Conservation (phyloP, 2,797 vertebrate genomes). For the Cryptoprocta ferox region DNA sequence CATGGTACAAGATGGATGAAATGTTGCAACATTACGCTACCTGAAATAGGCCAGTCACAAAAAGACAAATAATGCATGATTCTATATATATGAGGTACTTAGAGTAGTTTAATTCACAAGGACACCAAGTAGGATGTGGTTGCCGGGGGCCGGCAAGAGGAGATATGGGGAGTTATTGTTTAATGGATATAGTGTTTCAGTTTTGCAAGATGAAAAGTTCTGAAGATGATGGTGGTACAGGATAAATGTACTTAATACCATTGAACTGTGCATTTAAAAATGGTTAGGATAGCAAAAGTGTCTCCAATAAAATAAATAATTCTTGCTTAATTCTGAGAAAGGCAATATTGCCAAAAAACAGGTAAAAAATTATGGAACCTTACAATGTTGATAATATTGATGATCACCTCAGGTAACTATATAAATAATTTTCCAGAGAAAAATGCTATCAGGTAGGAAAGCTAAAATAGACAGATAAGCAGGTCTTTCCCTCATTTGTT, state of each 20-base stretch:
- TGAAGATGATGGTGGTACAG: background rate
- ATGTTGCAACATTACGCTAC: background rate
- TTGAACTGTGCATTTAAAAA: background rate
- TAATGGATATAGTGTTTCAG: background rate
- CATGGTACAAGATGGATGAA: background rate
- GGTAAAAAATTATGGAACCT: background rate
- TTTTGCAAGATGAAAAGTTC: background rate
- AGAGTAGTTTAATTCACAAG: background rate
- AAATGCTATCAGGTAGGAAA: background rate
- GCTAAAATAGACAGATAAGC: background rate
- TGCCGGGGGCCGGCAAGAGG: background rate
- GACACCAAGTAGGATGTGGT: background rate
- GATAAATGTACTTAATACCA: background rate
- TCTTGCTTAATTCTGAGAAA: constrained; percentile 13
- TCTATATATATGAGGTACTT: background rate
- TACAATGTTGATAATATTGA: background rate
- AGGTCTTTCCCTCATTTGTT: background rate
- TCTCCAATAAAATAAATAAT: background rate
- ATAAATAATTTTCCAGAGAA: background rate
- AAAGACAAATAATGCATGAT: background rate
- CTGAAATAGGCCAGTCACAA: background rate
- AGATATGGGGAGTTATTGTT: background rate
- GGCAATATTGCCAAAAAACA: background rate
- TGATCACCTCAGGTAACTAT: background rate
- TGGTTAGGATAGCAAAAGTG: background rate